phyloP scores from a whole-genome alignment of 2,888 invertebrate genomes.

The Pyrgus malvae region DNA sequence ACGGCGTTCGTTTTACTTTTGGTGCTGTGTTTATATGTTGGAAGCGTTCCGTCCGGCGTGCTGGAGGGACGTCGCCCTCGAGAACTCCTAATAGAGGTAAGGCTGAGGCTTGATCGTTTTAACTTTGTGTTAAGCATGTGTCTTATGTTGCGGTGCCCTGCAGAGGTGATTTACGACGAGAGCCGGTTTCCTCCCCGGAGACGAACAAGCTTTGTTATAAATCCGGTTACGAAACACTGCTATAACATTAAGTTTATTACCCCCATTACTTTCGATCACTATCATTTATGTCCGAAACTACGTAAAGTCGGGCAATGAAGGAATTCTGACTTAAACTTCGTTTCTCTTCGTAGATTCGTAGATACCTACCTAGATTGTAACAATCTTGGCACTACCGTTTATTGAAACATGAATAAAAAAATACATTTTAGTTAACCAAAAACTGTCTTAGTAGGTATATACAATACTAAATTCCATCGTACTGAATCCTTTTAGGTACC shows the following conservation, averaged over 20 bases:
- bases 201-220: conserved; percentile 44
- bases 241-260: conserved; percentile 2
- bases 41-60: conserved; percentile 68
- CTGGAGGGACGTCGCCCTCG: conserved; percentile 73
- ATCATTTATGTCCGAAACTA: no score
- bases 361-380: no score
- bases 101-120: conserved; percentile 51
- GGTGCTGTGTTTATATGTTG: conserved; percentile 81
- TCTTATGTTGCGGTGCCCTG: conserved; percentile 29
- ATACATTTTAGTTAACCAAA: no score
- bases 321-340: no score
- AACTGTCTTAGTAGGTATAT: no score
- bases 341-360: no score
- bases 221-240: conserved; percentile 47
- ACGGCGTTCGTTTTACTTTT: conserved; percentile 62
- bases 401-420: no score
- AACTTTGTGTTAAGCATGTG: conserved; percentile 36
- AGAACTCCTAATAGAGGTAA: conserved; percentile 70
- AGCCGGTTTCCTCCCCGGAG: conserved; percentile 53
- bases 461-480: no score
- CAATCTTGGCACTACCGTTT: no score
- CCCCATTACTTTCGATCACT: no score
- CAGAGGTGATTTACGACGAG: conserved; percentile 40
- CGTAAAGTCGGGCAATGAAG: no score
- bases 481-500: no score